phyloP scores from a whole-genome alignment of 2,888 invertebrate genomes.

The Craniophora ligustri region DNA sequence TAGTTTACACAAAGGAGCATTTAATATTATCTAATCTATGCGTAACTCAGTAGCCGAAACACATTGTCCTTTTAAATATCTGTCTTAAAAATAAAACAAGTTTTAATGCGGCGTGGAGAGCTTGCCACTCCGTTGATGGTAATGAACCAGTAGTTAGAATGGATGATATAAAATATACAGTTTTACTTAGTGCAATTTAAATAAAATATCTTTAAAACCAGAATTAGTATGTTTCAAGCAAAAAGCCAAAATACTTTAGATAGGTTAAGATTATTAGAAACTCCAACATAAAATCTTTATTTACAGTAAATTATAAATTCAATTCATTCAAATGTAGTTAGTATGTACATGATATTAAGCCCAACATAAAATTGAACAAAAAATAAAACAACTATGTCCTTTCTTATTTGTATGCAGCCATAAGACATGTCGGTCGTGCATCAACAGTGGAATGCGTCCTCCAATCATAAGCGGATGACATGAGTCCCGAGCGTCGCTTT shows the following conservation, averaged over 20 bases:
- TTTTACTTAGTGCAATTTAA: not conserved
- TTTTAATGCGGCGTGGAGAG: constrained; percentile 46
- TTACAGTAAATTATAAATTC: constrained; percentile 8
- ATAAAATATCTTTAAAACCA: not conserved
- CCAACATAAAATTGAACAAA: constrained; percentile 8
- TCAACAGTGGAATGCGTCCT: constrained; percentile 75
- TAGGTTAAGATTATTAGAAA: too few relatives aligned
- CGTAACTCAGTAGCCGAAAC: constrained; percentile 74
- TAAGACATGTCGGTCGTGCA: constrained; percentile 59
- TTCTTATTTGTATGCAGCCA: constrained; percentile 56
- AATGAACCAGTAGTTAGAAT: constrained; percentile 21
- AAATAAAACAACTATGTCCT: constrained; percentile 37
- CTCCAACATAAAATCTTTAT: constrained; percentile 3
- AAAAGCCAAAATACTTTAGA: too few relatives aligned
- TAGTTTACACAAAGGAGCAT: constrained; percentile 70
- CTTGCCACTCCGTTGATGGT: constrained; percentile 16
- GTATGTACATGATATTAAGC: constrained; percentile 2
- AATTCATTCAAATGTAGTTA: constrained; percentile 10
- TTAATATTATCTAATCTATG: constrained; percentile 75
- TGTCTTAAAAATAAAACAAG: constrained; percentile 73
- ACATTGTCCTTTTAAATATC: constrained; percentile 73
- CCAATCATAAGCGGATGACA: constrained; percentile 77
- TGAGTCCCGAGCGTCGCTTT: constrained; percentile 68
- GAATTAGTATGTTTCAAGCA: not conserved
- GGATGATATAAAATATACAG: constrained; percentile 2